A percentile compares a stretch with the other conserved stretches of the same genome.
These are phyloP conservation scores for Lota lota DNA, from an alignment of 2,113 vertebrate species.

Conservation along the genomic window DNA sequence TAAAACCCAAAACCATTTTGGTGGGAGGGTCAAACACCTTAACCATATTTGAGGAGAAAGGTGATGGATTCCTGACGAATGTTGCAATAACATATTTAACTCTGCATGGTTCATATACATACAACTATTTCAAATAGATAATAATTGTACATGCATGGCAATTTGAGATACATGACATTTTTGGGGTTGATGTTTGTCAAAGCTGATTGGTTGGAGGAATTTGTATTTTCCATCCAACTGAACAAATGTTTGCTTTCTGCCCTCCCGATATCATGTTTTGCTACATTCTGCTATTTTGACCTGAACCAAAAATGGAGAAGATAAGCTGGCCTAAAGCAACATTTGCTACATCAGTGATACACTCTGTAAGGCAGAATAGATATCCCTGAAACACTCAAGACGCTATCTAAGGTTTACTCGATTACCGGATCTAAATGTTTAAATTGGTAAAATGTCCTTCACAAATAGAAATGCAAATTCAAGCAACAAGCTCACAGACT, in stretches of 20 bases:
- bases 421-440: conserved; percentile 18
- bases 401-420: conserved; percentile 3
- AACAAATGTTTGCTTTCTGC: conserved; percentile 28
- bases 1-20: too few species aligned
- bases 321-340: conserved; percentile 39
- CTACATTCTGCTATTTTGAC: conserved; percentile 39
- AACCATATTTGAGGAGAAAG: too few species aligned
- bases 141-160: too few species aligned
- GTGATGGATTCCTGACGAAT: not conserved
- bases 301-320: conserved; percentile 24
- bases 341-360: conserved; percentile 21
- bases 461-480: conserved; percentile 9
- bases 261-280: conserved; percentile 43
- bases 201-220: conserved; percentile 17
- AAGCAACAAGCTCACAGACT: too few species aligned
- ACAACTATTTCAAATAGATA: conserved; percentile 20
- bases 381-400: conserved; percentile 7
- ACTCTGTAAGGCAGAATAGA: conserved; percentile 11
- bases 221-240: conserved; percentile 30
- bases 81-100: conserved; percentile 36
- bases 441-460: conserved; percentile 15
- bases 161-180: too few species aligned
- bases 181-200: conserved; percentile 34
- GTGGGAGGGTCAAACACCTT: too few species aligned
- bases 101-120: conserved; percentile 23